Conservation (phyloP, 2,797 vertebrate genomes). For the Miichthys miiuy region DNA sequence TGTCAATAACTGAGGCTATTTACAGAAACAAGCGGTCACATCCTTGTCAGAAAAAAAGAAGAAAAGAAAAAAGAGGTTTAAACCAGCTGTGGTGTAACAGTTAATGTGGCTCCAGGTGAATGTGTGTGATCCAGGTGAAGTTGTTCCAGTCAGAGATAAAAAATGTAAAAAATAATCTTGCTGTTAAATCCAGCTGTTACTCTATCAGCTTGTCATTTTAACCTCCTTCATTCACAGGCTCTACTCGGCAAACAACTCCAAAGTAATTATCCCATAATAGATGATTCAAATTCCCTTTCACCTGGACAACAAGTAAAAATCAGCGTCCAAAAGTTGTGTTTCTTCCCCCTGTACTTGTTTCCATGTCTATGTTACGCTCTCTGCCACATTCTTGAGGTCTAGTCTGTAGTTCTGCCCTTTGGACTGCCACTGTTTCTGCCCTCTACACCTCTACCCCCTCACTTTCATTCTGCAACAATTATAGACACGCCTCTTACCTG, state of each 20-base stretch:
- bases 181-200: conserved; percentile 8
- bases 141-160: neutral
- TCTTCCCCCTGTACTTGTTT: conserved; percentile 37
- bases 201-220: neutral
- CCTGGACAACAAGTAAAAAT: neutral
- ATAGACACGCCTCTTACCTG: conserved; percentile 84
- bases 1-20: conserved; percentile 67
- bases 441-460: conserved; percentile 28
- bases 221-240: neutral
- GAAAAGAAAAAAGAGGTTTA: neutral
- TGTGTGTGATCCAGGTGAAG: neutral
- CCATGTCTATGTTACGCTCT: conserved; percentile 15
- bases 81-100: neutral
- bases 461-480: conserved; percentile 39
- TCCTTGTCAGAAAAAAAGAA: conserved; percentile 35
- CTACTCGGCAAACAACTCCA: neutral
- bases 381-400: conserved; percentile 2
- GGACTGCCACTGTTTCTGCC: conserved; percentile 48
- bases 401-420: conserved; percentile 68
- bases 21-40: conserved; percentile 55
- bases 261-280: conserved; percentile 16
- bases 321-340: conserved; percentile 11
- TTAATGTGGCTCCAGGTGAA: conserved; percentile 14
- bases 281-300: conserved; percentile 14
- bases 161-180: neutral